A percentile compares a stretch with the other conserved stretches of the same genome.
phyloP scores from a whole-genome alignment of 2,797 vertebrate genomes.

The Periophthalmus magnuspinnatus region DNA sequence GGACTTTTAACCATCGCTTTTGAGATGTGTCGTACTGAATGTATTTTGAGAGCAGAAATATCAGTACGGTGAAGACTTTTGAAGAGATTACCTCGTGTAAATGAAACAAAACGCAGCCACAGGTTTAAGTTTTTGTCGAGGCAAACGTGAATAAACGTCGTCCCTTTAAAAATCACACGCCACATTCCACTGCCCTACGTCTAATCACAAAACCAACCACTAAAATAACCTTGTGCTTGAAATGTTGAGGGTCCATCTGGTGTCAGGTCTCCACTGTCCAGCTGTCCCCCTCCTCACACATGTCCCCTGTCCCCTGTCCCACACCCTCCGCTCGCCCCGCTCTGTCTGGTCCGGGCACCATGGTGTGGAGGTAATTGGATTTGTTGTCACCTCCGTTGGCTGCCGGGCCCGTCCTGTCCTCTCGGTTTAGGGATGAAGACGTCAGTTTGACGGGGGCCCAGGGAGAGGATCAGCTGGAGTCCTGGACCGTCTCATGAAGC shows the following conservation, averaged over 20 bases:
- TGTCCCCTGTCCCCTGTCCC: constrained; percentile 37
- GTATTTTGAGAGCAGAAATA: not conserved
- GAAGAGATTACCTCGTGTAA: not conserved
- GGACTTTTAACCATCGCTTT: not conserved
- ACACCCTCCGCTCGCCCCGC: constrained; percentile 54
- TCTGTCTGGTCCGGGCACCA: constrained; percentile 82
- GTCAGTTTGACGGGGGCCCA: constrained; percentile 96
- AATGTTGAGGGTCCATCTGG: not conserved
- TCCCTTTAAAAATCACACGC: too few relatives aligned
- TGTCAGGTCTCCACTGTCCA: constrained; percentile 18
- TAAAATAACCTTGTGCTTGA: constrained; percentile 4
- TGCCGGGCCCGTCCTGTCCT: constrained; percentile 95
- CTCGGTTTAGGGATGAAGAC: constrained; percentile 99
- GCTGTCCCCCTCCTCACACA: constrained; percentile 4
- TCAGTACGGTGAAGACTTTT: too few relatives aligned
- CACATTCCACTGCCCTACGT: not conserved
- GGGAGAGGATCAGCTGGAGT: constrained; percentile 97
- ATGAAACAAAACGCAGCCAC: not conserved
- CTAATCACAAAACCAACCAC: constrained; percentile 9
- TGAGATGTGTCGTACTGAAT: not conserved
- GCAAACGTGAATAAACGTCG: too few relatives aligned
- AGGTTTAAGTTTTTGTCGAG: not conserved
- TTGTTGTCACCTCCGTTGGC: constrained; percentile 98
- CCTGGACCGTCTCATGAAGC: constrained; percentile 91
- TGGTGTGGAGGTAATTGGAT: constrained; percentile 99